Evolutionary conservation across 1,140 invertebrate genomes (phyloP).

Genomic region (Drosophila nigrodunni): DNA sequence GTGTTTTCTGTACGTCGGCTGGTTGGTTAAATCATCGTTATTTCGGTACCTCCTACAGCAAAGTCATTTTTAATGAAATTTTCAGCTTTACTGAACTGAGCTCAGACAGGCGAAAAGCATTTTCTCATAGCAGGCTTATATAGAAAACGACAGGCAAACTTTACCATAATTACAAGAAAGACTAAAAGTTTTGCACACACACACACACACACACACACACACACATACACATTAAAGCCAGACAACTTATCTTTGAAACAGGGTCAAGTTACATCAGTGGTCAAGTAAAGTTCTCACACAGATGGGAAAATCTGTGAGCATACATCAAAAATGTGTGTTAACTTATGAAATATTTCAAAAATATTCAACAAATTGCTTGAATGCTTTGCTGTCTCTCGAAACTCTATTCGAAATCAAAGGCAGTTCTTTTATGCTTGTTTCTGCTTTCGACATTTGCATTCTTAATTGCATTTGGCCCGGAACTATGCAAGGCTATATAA

Average conservation of each 20-base stretch:
- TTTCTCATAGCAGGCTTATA: constrained; percentile 40
- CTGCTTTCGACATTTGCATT: constrained; percentile 6
- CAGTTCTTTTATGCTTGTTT: not conserved
- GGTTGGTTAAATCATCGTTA: constrained; percentile 38
- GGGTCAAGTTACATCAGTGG: constrained; percentile 8
- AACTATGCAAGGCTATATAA: constrained; percentile 15
- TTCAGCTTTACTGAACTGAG: constrained; percentile 58
- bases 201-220: too few species aligned
- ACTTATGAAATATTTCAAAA: not conserved
- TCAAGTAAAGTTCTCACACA: not conserved
- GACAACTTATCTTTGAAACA: not conserved
- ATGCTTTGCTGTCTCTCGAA: not conserved
- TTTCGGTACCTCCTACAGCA: constrained; percentile 12
- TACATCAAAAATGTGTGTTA: not conserved
- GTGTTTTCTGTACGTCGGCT: not conserved
- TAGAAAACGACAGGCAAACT: constrained; percentile 58
- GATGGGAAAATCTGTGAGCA: not conserved
- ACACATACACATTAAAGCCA: constrained; percentile 15
- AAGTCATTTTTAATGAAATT: constrained; percentile 75
- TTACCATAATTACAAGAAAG: constrained; percentile 61
- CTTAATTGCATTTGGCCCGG: constrained; percentile 17
- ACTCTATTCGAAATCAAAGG: not conserved
- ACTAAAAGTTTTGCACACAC: constrained; percentile 6
- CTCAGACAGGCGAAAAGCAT: constrained; percentile 63
- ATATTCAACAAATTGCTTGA: not conserved